Evolutionary conservation across 2,113 vertebrate species (phyloP).

Genomic region (Passer domesticus): DNA sequence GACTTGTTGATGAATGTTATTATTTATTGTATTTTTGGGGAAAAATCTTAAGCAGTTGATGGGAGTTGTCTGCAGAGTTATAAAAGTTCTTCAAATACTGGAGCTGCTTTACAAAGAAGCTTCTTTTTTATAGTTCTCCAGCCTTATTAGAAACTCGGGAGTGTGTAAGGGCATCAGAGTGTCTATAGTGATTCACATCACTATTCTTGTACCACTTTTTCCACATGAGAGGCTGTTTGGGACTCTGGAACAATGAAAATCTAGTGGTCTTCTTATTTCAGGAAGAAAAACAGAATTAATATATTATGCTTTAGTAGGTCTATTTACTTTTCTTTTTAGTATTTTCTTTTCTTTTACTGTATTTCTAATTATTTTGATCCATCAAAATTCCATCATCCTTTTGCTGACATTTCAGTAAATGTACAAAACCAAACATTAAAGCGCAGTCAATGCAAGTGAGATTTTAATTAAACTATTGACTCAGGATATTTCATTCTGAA

Average conservation of each 20-base stretch:
- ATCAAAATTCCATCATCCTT: not conserved
- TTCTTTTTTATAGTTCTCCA: not conserved
- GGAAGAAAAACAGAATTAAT: not conserved
- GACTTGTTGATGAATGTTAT: not conserved
- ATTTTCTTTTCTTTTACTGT: not conserved
- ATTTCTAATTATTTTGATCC: not conserved
- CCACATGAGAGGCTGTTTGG: not conserved
- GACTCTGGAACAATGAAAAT: not conserved
- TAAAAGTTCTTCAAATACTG: not conserved
- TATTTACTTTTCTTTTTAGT: not conserved
- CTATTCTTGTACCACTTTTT: not conserved
- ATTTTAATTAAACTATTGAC: slow-evolving; percentile 30
- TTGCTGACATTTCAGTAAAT: not conserved
- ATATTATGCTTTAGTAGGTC: not conserved
- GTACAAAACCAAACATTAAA: not conserved
- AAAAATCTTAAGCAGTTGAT: not conserved
- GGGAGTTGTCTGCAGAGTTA: not conserved
- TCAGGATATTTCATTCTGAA: not conserved
- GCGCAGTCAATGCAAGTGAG: not conserved
- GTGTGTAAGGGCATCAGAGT: not conserved
- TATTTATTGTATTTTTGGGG: not conserved
- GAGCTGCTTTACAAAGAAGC: not conserved
- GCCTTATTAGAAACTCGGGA: not conserved
- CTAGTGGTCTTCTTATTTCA: not conserved
- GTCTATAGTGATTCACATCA: not conserved